Evolutionary conservation across 2,888 invertebrate species (phyloP).

Genomic region (Ophioninae sp.): DNA sequence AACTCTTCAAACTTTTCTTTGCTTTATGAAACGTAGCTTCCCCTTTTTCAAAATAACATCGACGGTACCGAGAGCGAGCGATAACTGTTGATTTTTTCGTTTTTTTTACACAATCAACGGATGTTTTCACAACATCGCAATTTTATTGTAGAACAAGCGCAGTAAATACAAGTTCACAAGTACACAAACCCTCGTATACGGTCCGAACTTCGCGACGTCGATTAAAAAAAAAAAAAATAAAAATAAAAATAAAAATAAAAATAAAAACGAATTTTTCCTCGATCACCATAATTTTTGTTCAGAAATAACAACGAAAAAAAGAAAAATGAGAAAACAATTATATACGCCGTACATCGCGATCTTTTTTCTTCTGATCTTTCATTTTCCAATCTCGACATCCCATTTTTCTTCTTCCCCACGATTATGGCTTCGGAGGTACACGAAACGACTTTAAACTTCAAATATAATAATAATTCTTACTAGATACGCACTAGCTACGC

Average conservation of each 20-base stretch:
- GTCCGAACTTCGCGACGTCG: slow-evolving; percentile 56
- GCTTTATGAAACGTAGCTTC: not conserved
- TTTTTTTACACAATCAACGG: slow-evolving; percentile 8
- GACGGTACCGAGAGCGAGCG: slow-evolving; percentile 4
- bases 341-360: slow-evolving; percentile 17
- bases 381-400: slow-evolving; percentile 1
- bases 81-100: not conserved
- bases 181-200: slow-evolving; percentile 65
- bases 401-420: slow-evolving; percentile 10
- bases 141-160: slow-evolving; percentile 65
- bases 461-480: slow-evolving; percentile 36
- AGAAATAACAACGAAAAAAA: slow-evolving; percentile 16
- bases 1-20: not conserved
- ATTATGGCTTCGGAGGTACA: slow-evolving; percentile 30
- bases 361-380: slow-evolving; percentile 1
- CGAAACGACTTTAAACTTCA: slow-evolving; percentile 43
- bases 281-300: slow-evolving; percentile 22
- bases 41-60: not conserved
- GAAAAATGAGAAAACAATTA: slow-evolving; percentile 3
- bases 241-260: slow-evolving; percentile 57
- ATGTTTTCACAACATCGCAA: slow-evolving; percentile 54
- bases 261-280: not conserved
- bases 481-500: slow-evolving; percentile 43
- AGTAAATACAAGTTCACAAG: slow-evolving; percentile 68
- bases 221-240: not conserved